phyloP scores from a whole-genome alignment of 2,888 invertebrate genomes.

The Malthinus flaveolus region DNA sequence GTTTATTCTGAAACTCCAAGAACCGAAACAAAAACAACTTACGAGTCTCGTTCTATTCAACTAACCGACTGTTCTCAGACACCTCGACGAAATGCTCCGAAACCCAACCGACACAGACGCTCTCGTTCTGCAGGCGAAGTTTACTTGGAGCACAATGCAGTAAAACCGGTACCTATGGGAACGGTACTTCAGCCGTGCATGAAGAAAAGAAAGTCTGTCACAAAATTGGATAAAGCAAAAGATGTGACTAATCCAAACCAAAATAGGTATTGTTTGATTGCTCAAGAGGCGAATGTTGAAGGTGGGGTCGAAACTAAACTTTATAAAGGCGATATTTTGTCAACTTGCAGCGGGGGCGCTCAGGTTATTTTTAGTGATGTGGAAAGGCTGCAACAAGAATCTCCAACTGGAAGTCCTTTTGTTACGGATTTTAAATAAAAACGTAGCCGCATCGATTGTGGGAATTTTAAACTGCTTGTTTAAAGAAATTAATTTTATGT shows the following conservation, averaged over 20 bases:
- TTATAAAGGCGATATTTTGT: conserved; percentile 91
- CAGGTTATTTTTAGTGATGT: conserved; percentile 95
- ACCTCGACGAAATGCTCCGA: conserved; percentile 24
- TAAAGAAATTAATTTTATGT: too few species aligned
- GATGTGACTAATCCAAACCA: conserved; percentile 70
- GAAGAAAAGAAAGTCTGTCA: conserved; percentile 79
- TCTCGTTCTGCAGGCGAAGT: conserved; percentile 77
- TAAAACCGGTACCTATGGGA: conserved; percentile 78
- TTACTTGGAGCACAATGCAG: conserved; percentile 91
- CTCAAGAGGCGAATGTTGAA: conserved; percentile 89
- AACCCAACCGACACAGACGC: conserved; percentile 55
- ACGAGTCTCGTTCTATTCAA: neutral
- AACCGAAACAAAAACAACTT: neutral
- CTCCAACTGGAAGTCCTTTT: conserved; percentile 59
- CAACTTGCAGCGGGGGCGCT: conserved; percentile 92
- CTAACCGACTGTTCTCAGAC: neutral
- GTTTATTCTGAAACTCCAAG: neutral
- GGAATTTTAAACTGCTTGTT: too few species aligned
- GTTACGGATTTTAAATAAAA: too few species aligned
- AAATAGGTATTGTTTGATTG: conserved; percentile 86
- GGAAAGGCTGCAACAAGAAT: conserved; percentile 82
- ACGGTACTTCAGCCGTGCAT: conserved; percentile 88
- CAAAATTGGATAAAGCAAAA: conserved; percentile 79
- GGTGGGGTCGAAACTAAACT: conserved; percentile 93
- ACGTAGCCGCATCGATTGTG: too few species aligned